phyloP scores from a whole-genome alignment of 2,888 invertebrate genomes.

The Altica lythri region DNA sequence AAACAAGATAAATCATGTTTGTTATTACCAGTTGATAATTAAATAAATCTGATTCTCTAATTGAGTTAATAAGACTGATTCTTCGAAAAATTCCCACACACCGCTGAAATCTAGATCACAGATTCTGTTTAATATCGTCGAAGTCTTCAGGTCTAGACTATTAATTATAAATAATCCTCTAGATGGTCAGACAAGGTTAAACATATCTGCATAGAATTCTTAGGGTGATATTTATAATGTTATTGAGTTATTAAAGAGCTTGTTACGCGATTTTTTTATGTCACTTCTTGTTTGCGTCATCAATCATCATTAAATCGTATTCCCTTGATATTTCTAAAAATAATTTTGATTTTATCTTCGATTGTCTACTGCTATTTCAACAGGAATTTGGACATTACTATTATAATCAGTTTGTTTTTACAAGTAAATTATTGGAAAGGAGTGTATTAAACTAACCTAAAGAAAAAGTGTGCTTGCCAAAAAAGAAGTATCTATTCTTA shows the following conservation, averaged over 20 bases:
- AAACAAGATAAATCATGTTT: too few species aligned
- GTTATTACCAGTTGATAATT: too few species aligned
- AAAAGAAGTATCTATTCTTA: too few species aligned
- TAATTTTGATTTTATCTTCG: too few species aligned
- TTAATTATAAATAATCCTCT: slow-evolving; percentile 33
- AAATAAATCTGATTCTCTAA: slow-evolving; percentile 7
- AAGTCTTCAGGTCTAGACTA: slow-evolving; percentile 33
- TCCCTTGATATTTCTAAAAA: too few species aligned
- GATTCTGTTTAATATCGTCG: too few species aligned
- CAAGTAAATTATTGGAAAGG: too few species aligned
- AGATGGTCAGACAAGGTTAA: slow-evolving; percentile 35
- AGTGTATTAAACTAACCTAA: too few species aligned
- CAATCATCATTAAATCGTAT: slow-evolving; percentile 28
- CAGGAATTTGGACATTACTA: too few species aligned
- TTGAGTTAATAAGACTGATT: slow-evolving; percentile 8
- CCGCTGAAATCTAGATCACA: slow-evolving; percentile 19
- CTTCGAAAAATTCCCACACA: slow-evolving; percentile 15
- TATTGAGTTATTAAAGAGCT: slow-evolving; percentile 26
- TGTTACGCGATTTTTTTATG: slow-evolving; percentile 21
- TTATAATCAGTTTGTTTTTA: too few species aligned
- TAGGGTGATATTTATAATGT: slow-evolving; percentile 30
- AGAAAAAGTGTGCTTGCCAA: too few species aligned
- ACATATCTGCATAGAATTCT: slow-evolving; percentile 29
- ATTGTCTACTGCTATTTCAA: too few species aligned
- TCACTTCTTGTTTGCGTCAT: slow-evolving; percentile 18